These are phyloP conservation scores for Habrosyne pyritoides DNA, from an alignment of 2,888 invertebrate species.

Conservation along the genomic window DNA sequence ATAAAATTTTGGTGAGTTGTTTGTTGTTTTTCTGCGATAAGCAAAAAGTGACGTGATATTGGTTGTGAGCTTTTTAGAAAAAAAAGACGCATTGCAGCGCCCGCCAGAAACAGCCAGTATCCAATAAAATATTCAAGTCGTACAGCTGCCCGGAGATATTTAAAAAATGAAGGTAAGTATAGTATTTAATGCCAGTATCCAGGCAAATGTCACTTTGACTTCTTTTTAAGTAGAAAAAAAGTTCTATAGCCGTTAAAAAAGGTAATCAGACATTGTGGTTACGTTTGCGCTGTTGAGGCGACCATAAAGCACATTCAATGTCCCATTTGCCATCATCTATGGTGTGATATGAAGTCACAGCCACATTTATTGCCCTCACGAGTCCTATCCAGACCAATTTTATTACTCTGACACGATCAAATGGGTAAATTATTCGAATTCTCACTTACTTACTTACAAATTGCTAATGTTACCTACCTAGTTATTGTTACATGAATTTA, in stretches of 20 bases:
- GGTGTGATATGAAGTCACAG: conserved; percentile 32
- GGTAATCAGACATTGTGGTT: conserved; percentile 8
- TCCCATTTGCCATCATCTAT: conserved; percentile 37
- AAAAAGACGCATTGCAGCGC: too few species aligned
- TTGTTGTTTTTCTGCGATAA: too few species aligned
- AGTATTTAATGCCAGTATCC: too few species aligned
- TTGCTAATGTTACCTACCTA: conserved; percentile 13
- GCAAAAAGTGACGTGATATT: too few species aligned
- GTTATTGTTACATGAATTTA: too few species aligned
- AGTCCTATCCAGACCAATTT: conserved; percentile 35
- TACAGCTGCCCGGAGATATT: too few species aligned
- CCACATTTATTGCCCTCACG: conserved; percentile 35
- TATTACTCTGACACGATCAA: conserved; percentile 41
- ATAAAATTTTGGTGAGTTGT: too few species aligned
- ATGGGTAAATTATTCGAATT: conserved; percentile 44
- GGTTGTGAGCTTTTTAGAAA: too few species aligned
- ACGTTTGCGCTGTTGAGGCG: conserved; percentile 11
- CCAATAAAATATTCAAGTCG: too few species aligned
- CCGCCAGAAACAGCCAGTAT: too few species aligned
- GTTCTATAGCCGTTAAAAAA: not conserved
- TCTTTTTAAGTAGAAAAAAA: not conserved
- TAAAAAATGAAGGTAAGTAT: too few species aligned
- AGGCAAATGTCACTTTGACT: too few species aligned
- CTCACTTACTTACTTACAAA: conserved; percentile 29
- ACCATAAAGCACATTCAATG: conserved; percentile 31